These are phyloP conservation scores for Biston betularia DNA, from an alignment of 2,888 invertebrate genomes.

Conservation along the genomic window DNA sequence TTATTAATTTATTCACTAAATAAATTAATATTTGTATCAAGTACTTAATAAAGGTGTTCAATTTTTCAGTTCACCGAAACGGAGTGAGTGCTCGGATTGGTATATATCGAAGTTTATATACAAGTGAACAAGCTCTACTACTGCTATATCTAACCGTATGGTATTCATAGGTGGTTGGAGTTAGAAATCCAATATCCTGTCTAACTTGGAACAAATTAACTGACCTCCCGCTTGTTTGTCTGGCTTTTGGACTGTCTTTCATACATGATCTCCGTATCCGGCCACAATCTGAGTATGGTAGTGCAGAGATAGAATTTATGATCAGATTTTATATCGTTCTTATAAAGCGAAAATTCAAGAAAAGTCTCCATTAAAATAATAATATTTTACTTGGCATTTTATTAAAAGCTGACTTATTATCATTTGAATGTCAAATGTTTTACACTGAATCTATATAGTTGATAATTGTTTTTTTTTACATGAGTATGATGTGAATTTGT, in stretches of 20 bases:
- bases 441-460: too few relatives aligned
- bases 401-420: too few relatives aligned
- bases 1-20: too few relatives aligned
- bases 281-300: conserved; percentile 11
- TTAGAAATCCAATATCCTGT: conserved; percentile 81
- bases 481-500: too few relatives aligned
- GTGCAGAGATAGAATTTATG: not conserved
- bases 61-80: too few relatives aligned
- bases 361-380: not conserved
- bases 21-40: too few relatives aligned
- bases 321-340: not conserved
- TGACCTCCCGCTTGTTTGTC: conserved; percentile 67
- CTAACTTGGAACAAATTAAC: conserved; percentile 72
- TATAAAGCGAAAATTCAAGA: not conserved
- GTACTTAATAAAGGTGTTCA: too few relatives aligned
- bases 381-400: too few relatives aligned
- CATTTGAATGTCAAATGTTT: too few relatives aligned
- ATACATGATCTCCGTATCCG: conserved; percentile 44
- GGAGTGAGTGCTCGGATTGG: too few relatives aligned
- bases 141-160: conserved; percentile 50
- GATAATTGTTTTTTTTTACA: too few relatives aligned
- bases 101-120: too few relatives aligned
- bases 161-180: conserved; percentile 66
- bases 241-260: conserved; percentile 72
- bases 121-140: not conserved